Base-by-base conservation (phyloP, 2,888 invertebrate genomes). In the Dryococelus australis region DNA sequence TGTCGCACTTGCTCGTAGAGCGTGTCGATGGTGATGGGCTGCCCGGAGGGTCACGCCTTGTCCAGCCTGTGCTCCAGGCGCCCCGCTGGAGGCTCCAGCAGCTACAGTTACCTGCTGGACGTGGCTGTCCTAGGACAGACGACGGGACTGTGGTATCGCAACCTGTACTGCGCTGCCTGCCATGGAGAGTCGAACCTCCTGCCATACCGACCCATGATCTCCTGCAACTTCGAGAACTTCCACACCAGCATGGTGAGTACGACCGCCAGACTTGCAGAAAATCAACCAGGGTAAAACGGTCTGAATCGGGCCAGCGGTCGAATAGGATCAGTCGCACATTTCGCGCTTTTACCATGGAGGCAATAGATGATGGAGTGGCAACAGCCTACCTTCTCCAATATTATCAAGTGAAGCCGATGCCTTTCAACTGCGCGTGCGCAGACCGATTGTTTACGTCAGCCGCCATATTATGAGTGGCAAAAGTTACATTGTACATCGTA, bases 131-230 rank as follows among this genome's bases (percentile, higher is more conserved):
- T 90, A 79, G 89, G 90, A 24, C 86, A 88, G 10, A 51, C 20
- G 16, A 90, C 90, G 20, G 88, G 89, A 24, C 87, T 89, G 20
- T 89, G 91, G n/a, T 91, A 90, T 85, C 87, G 88, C 20, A 91
- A 91, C 86, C 89, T 91, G 0, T 91, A 89, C 88, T 91, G 91
- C 84, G 91, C 91, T 9, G 84, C 88, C 5, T 91, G 91, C 85
- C 89, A 91, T 85, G 84, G 43, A 12, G 84, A 86, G n/a, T 27
- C 28, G 13, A 20, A 24, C 8, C 65, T 24, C 8, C 20, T 8
- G 65, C n/a, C 65, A 3, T 65, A 65, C 65, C 20, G 65, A 65
- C 24, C 65, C 24, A 24, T 3, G 20, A 1, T 65, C n/a, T 10
- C n/a, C 65, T 65, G 65, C 65, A 65, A n/a, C 65, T 20, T 16